Evolutionary conservation across 2,888 invertebrate species (phyloP), one percentile per base, ranked within the genome.

Genomic region (Gonocerus acuteangulatus): DNA sequence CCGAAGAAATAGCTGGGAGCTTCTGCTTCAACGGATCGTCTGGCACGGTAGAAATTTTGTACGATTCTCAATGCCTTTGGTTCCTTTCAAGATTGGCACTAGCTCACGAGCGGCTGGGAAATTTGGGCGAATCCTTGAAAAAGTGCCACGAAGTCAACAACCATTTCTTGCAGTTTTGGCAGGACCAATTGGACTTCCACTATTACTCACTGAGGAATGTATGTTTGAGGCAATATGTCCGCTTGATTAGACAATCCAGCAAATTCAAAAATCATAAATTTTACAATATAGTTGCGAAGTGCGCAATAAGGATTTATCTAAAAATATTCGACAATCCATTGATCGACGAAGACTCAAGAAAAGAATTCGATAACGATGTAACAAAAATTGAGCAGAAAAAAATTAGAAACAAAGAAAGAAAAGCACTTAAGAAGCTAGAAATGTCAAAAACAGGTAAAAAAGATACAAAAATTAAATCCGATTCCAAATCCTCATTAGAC

Each of bases 41-140:
- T 4, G 27, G 27, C 9, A 93, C 97, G 1, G 91, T 92, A 80
- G 96, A 97, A 73, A 95, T 95, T 73, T 79, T 99, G 44, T 96
- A 96, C 75, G 99, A 99, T 76, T 99, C 99, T 97, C 99, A 99
- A 74, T 99, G 99, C 74, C 96, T 99, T 96, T 99, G 99, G 99
- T 99, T 95, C 80, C 95, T 97, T 75, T 93, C 94, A 27, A 97
- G 97, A 74, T 90, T 92, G 70, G 95, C 97, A 18, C 79, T 88
- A 65, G 89, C 97, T 1, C 94, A 87, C 76, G 87, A 92, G 73
- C 82, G 94, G 54, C 77, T 86, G 67, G 90, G 86, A 47, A 88
- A 89, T 72, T 95, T 87, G 82, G 99, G 97, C 2, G 95, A 99
- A 65, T 83, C 97, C 1, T 78, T 99, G 32, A 95, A 96, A 74